phyloP scores from a whole-genome alignment of 30 jellyfish, hydroid and myxozoan genomes.

The Hydra vulgaris region DNA sequence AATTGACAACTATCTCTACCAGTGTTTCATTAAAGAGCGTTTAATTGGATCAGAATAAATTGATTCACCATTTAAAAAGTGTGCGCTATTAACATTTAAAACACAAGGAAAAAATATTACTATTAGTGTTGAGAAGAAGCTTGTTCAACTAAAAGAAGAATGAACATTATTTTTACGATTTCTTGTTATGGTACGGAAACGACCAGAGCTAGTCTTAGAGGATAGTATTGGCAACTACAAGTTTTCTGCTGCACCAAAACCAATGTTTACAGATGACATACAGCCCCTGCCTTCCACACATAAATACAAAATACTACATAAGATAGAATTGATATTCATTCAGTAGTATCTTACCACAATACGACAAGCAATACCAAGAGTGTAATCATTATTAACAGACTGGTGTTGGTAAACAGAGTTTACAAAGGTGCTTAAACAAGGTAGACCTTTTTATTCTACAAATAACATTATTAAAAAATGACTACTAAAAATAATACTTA shows the following conservation, averaged over 20 bases:
- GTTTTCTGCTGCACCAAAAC: slow-evolving; percentile 7
- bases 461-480: too few relatives aligned
- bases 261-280: not conserved
- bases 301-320: not conserved
- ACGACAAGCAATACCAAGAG: too few relatives aligned
- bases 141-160: slow-evolving; percentile 1
- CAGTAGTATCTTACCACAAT: too few relatives aligned
- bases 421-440: too few relatives aligned
- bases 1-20: not conserved
- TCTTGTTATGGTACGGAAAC: not conserved
- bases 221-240: not conserved
- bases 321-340: not conserved
- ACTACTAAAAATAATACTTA: too few relatives aligned
- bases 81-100: not conserved
- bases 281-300: not conserved
- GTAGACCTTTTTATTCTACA: too few relatives aligned
- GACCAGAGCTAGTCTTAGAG: not conserved
- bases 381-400: too few relatives aligned
- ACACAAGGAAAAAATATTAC: not conserved
- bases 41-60: not conserved
- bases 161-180: not conserved
- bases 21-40: slow-evolving; percentile 8
- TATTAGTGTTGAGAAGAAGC: too few relatives aligned
- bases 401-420: too few relatives aligned
- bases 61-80: slow-evolving; percentile 2